These are phyloP conservation scores for Epizoanthus ramosus DNA, from an alignment of 92 coral and sea anemone genomes.

Conservation along the genomic window DNA sequence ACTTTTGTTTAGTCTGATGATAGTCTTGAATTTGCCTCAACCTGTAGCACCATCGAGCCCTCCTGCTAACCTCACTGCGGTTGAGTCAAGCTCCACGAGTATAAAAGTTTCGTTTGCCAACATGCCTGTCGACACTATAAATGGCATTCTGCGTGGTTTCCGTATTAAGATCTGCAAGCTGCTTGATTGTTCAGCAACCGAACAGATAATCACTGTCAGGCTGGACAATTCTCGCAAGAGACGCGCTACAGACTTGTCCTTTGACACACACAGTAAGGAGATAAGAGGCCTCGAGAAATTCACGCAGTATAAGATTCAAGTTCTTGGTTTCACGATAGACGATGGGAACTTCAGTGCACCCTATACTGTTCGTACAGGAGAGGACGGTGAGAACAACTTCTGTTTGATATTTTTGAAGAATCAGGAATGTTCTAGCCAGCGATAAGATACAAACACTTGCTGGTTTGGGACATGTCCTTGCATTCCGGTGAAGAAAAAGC, in stretches of 20 bases:
- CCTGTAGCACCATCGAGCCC: slow-evolving; percentile 49
- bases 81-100: slow-evolving; percentile 61
- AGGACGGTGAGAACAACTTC: slow-evolving; percentile 8
- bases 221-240: slow-evolving; percentile 13
- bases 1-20: no score
- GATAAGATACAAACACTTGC: no score
- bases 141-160: slow-evolving; percentile 62
- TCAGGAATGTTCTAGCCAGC: no score
- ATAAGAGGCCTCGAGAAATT: slow-evolving; percentile 39
- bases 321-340: slow-evolving; percentile 40
- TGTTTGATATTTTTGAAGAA: background rate
- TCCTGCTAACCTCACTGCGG: slow-evolving; percentile 38
- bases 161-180: slow-evolving; percentile 47
- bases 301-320: slow-evolving; percentile 50
- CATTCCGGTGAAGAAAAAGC: no score
- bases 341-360: slow-evolving; percentile 42
- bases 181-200: slow-evolving; percentile 18
- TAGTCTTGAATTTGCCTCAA: no score
- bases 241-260: slow-evolving; percentile 6
- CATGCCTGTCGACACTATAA: slow-evolving; percentile 34
- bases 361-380: slow-evolving; percentile 23
- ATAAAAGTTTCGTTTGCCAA: slow-evolving; percentile 51
- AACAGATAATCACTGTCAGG: background rate
- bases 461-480: no score
- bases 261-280: slow-evolving; percentile 16